Conservation (phyloP, 2,113 vertebrate species). For the Anolis carolinensis region DNA sequence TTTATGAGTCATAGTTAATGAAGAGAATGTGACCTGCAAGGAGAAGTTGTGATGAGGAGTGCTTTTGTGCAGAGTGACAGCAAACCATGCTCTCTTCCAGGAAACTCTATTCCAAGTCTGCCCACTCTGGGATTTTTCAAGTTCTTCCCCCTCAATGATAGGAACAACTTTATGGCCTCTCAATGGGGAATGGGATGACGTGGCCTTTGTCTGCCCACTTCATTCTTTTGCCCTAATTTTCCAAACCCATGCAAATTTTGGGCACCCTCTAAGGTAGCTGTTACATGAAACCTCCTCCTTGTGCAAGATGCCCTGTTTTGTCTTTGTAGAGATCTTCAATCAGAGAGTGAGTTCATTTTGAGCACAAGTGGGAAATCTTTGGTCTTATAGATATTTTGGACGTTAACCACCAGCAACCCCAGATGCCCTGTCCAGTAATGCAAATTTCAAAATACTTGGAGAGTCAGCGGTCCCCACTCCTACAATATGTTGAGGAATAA, state of each 20-base stretch:
- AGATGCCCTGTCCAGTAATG: not conserved
- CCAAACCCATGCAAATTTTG: not conserved
- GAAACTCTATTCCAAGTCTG: no score
- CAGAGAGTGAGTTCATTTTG: no score
- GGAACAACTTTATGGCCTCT: not conserved
- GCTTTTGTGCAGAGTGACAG: not conserved
- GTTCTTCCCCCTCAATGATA: not conserved
- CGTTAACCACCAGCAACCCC: not conserved
- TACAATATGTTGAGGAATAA: no score
- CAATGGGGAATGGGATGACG: no score
- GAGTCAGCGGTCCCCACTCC: no score
- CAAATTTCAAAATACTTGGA: no score
- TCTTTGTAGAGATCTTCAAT: no score
- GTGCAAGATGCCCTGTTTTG: no score
- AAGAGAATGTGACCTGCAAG: not conserved
- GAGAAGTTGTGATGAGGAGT: not conserved
- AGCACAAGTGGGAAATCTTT: no score
- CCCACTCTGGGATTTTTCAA: not conserved
- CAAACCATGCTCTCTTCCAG: not conserved
- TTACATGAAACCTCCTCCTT: not conserved
- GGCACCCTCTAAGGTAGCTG: not conserved
- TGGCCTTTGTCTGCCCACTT: not conserved
- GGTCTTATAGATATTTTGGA: not conserved
- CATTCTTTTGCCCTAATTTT: not conserved
- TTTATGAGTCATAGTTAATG: not conserved